These are phyloP conservation scores for Melinopterus prodromus DNA, from an alignment of 2,888 invertebrate species.

Conservation along the genomic window DNA sequence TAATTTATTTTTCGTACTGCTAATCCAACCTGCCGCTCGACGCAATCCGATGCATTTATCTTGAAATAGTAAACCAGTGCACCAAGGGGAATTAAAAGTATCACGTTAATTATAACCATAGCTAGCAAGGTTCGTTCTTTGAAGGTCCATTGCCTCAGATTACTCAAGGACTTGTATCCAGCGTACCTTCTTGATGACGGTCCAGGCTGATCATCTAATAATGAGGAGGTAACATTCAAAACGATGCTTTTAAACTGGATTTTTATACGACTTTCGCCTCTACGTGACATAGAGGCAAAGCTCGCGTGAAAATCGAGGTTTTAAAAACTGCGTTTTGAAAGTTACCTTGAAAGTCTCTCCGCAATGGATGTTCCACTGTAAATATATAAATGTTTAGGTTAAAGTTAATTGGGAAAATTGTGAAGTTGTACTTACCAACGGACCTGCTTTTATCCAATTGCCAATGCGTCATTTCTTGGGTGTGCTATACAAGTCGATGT, in stretches of 20 bases:
- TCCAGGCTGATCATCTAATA: neutral
- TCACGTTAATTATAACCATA: neutral
- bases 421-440: no score
- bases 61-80: neutral
- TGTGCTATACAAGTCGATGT: no score
- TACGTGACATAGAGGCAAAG: no score
- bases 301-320: no score
- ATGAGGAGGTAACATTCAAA: no score
- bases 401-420: no score
- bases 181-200: neutral
- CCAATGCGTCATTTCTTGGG: no score
- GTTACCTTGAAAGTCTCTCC: neutral
- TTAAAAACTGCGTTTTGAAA: no score
- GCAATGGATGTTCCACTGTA: neutral
- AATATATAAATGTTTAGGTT: neutral
- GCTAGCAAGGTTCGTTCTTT: neutral
- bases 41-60: neutral
- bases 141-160: neutral
- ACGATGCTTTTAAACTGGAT: no score
- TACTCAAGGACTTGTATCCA: neutral
- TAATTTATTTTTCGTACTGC: neutral
- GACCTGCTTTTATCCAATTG: no score
- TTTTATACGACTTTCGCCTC: no score
- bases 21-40: neutral
- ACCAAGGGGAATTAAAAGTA: neutral